Conservation (phyloP, 2,888 invertebrate species). For the Sinotaia quadrata region DNA sequence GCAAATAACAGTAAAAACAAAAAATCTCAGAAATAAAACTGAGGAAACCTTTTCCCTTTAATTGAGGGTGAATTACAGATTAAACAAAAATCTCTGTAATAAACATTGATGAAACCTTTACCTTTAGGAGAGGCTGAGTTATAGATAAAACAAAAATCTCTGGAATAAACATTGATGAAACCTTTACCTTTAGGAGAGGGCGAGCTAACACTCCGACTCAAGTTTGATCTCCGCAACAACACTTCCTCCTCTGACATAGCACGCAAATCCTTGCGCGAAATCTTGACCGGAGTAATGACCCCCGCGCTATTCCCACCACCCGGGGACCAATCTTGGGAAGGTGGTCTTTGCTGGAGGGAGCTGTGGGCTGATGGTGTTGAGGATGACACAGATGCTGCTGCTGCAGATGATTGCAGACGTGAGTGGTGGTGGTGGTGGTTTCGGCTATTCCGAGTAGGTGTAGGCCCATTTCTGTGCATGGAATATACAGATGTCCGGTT, state of each 20-base stretch:
- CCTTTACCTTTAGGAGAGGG: constrained; percentile 46
- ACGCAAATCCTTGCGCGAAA: constrained; percentile 68
- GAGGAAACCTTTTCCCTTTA: no score
- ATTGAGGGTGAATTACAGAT: no score
- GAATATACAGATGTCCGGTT: no score
- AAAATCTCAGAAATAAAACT: no score
- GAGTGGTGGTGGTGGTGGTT: not conserved
- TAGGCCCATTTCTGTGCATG: constrained; percentile 10
- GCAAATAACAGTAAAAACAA: no score
- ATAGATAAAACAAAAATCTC: no score
- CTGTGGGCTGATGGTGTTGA: not conserved
- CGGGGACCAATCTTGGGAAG: constrained; percentile 14
- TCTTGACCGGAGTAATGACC: constrained; percentile 62
- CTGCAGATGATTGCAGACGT: constrained; percentile 8
- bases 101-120: no score
- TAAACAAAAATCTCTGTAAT: no score
- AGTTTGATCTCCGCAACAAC: constrained; percentile 61
- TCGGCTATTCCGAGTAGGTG: not conserved
- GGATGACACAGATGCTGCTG: not conserved
- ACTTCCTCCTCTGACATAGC: constrained; percentile 69
- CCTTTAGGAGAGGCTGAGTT: no score
- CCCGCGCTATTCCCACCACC: constrained; percentile 5
- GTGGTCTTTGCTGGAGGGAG: constrained; percentile 11
- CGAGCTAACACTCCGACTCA: constrained; percentile 47
- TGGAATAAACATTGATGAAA: no score